A percentile compares a stretch with the other conserved stretches of the same genome.
Evolutionary conservation across 1,140 invertebrate genomes (phyloP).

Genomic region (Hyles euphorbiae): DNA sequence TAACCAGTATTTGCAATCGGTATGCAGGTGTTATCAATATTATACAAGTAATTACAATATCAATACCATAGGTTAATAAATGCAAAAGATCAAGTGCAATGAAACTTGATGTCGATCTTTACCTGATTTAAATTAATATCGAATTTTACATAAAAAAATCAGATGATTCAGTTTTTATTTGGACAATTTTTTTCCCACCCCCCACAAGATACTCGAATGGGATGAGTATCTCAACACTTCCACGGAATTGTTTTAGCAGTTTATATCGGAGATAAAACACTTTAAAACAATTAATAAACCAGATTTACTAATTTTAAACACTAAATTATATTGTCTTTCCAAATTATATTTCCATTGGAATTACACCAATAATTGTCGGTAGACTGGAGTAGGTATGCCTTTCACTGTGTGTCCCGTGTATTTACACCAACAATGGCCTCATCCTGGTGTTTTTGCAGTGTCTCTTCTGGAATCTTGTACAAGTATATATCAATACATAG

Average conservation of each 20-base stretch:
- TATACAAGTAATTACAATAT: slow-evolving; percentile 77
- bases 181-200: slow-evolving; percentile 47
- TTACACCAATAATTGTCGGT: slow-evolving; percentile 44
- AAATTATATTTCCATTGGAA: slow-evolving; percentile 65
- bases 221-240: slow-evolving; percentile 50
- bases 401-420: slow-evolving; percentile 41
- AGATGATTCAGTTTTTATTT: slow-evolving; percentile 43
- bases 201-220: slow-evolving; percentile 51
- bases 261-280: slow-evolving; percentile 67
- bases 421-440: slow-evolving; percentile 45
- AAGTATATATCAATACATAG: slow-evolving; percentile 72
- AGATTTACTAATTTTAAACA: slow-evolving; percentile 72
- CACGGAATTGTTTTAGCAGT: slow-evolving; percentile 47
- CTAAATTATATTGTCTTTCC: slow-evolving; percentile 74
- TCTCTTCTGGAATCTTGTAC: slow-evolving; percentile 64
- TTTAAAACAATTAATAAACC: slow-evolving; percentile 68
- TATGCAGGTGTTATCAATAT: slow-evolving; percentile 72
- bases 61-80: slow-evolving; percentile 77
- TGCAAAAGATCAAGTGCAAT: slow-evolving; percentile 77
- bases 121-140: slow-evolving; percentile 59
- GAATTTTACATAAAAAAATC: slow-evolving; percentile 54
- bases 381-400: slow-evolving; percentile 32
- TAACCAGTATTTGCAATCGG: slow-evolving; percentile 71
- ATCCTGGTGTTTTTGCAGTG: slow-evolving; percentile 45
- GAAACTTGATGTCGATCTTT: slow-evolving; percentile 62